Percentiles rank a stretch among this genome's conserved stretches.
phyloP scores from a whole-genome alignment of 2,888 invertebrate genomes.

The Trichopria drosophilae region DNA sequence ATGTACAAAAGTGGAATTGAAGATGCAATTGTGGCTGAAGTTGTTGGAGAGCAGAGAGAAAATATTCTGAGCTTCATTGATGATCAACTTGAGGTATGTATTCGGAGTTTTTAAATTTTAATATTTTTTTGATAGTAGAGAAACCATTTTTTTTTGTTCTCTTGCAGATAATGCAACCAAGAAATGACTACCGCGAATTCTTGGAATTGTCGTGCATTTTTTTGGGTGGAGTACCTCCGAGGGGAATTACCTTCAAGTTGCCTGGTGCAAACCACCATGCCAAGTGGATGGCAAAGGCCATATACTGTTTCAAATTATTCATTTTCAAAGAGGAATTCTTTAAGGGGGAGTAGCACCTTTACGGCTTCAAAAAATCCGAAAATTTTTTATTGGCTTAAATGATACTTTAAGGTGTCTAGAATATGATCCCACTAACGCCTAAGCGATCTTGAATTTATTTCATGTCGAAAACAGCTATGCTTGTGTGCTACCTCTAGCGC shows the following conservation, averaged over 20 bases:
- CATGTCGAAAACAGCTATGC: no score
- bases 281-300: constrained; percentile 10
- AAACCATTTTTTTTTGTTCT: no score
- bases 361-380: no score
- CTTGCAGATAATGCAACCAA: constrained; percentile 1
- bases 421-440: no score
- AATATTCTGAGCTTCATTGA: constrained; percentile 11
- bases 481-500: no score
- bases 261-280: constrained; percentile 17
- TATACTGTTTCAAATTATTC: constrained; percentile 15
- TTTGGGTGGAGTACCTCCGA: neutral
- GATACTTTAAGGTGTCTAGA: no score
- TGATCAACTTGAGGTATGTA: constrained; percentile 10
- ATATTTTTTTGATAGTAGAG: no score
- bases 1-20: constrained; percentile 9
- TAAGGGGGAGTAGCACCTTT: no score
- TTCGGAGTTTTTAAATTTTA: no score
- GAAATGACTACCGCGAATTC: constrained; percentile 5
- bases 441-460: no score
- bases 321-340: constrained; percentile 9
- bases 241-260: constrained; percentile 8
- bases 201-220: constrained; percentile 11
- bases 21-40: constrained; percentile 7
- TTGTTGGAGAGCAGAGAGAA: constrained; percentile 7
- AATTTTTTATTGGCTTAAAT: no score